Evolutionary conservation across 1,140 invertebrate species (phyloP), one percentile per base, ranked within the genome.

Genomic region (Ceratosolen solmsi): DNA sequence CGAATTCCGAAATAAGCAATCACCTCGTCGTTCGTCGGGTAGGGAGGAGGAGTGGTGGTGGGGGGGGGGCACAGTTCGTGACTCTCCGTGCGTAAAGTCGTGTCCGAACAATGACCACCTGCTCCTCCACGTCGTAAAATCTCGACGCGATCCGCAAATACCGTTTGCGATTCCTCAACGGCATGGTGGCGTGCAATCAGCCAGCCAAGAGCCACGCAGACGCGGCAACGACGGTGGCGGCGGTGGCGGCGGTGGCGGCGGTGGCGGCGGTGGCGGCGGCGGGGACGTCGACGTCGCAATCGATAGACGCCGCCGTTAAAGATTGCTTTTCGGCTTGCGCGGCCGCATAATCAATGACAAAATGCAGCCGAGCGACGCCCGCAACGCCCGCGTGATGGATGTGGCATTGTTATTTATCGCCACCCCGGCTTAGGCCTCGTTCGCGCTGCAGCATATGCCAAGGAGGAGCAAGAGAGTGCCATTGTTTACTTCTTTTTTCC

Each of bases 271-370:
- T 27, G 22, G 27, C 41, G 54, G 25, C 30, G 72, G 20, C 17
- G 46, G 20, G 2, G 51, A 22, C 51, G 51, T 20, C 20, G 58
- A 2, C 41, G 13, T 20, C 25, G 72, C 73, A 76, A 76, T 76
- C 74, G 38, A 76, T 76, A 76, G 74, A 76, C 27, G 36, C 56
- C 74, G 25, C 30, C 4, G 51, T 51, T 17, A 72, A 72, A 72
- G 68, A 79, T 79, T 72, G 60, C 65, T 79, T 79, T 79, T 79
- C 68, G 78, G 78, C 51, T 79, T 79, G 46, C 51, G 7, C 51
- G 7, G 51, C 13, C 49, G 36, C 54, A 60, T 72, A 79, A 79
- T 79, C 78, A 79, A 72, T 79, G 78, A 79, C 78, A 58, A 79
- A 72, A 79, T 41, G 49, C 58, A 30, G 41, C 4, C 49, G 72